phyloP scores from a whole-genome alignment of 2,797 vertebrate genomes.

The Neosilurus mollespiculum region DNA sequence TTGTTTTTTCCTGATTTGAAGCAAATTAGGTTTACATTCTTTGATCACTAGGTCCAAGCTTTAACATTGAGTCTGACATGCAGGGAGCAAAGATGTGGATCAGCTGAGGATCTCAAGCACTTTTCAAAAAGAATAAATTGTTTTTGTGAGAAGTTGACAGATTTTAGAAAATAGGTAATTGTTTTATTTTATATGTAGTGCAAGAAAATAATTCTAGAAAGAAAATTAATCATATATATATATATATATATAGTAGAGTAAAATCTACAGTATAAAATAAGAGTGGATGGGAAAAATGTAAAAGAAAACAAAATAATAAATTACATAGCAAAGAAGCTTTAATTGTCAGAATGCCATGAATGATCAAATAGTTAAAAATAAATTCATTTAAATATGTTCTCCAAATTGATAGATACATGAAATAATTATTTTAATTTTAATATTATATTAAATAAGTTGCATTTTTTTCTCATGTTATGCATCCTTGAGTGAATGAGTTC shows the following conservation, averaged over 20 bases:
- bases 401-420: not conserved
- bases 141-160: not conserved
- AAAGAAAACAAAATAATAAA: not conserved
- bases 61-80: not conserved
- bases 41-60: conserved; percentile 9
- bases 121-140: not conserved
- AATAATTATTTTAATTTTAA: not conserved
- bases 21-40: not conserved
- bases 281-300: not conserved
- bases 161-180: not conserved
- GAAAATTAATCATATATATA: too few species aligned
- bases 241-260: not conserved
- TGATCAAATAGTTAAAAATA: not conserved
- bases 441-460: not conserved
- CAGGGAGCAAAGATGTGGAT: not conserved
- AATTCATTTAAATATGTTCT: not conserved
- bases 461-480: not conserved
- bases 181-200: not conserved
- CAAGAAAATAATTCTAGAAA: not conserved
- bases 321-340: not conserved
- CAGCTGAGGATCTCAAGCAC: not conserved
- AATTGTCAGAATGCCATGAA: not conserved
- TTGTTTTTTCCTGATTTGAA: not conserved
- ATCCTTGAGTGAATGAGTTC: not conserved
- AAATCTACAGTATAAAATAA: not conserved